A percentile compares a stretch with the other conserved stretches of the same genome.
phyloP scores from a whole-genome alignment of 1,140 invertebrate species.

The Ceratosolen fusciceps region DNA sequence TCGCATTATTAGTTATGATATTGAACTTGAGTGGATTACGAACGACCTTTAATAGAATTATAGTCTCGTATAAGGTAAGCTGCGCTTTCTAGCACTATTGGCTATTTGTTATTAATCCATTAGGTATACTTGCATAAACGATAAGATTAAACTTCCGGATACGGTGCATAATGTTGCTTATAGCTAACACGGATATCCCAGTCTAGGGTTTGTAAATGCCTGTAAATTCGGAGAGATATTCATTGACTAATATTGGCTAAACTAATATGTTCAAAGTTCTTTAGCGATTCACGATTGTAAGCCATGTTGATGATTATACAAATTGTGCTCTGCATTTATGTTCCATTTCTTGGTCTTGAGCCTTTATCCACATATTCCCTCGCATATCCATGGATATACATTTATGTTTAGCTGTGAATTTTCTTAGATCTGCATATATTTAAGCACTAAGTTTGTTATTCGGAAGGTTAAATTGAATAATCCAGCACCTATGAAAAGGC shows the following conservation, averaged over 20 bases:
- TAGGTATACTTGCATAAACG: neutral
- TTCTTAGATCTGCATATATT: neutral
- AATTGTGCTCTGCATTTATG: slow-evolving; percentile 1
- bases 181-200: neutral
- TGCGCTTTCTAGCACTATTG: neutral
- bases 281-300: slow-evolving; percentile 15
- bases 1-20: slow-evolving; percentile 30
- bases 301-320: neutral
- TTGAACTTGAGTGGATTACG: slow-evolving; percentile 15
- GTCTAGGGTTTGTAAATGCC: neutral
- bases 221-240: neutral
- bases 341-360: neutral
- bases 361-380: neutral
- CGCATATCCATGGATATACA: neutral
- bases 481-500: neutral
- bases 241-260: neutral
- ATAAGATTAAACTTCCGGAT: neutral
- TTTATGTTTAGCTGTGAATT: neutral
- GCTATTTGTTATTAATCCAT: neutral
- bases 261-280: neutral
- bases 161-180: neutral
- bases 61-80: neutral
- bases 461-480: too few relatives aligned
- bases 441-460: too few relatives aligned
- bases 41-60: neutral